These are phyloP conservation scores for Trematomus bernacchii DNA, from an alignment of 2,797 vertebrate species.

Conservation along the genomic window DNA sequence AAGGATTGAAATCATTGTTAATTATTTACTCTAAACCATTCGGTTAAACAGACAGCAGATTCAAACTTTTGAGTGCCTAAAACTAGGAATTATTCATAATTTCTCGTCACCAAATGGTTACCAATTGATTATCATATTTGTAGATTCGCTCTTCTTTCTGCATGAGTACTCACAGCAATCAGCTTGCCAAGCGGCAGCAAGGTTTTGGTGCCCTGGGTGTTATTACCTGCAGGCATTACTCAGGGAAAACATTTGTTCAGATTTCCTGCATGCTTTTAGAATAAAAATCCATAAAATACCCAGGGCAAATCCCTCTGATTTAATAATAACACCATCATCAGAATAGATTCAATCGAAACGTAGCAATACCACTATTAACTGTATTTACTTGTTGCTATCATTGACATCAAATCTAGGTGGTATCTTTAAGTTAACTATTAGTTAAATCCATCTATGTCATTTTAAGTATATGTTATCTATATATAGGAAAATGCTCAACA, in stretches of 20 bases:
- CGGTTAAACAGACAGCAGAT: background rate
- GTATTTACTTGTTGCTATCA: background rate
- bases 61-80: background rate
- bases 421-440: constrained; percentile 14
- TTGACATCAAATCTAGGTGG: constrained; percentile 31
- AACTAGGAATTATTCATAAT: background rate
- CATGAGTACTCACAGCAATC: background rate
- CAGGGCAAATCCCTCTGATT: background rate
- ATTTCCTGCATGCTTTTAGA: background rate
- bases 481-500: constrained; percentile 67
- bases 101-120: background rate
- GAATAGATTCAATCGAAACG: constrained; percentile 15
- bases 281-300: too few species aligned
- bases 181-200: background rate
- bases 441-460: constrained; percentile 21
- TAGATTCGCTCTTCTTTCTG: background rate
- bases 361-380: background rate
- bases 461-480: constrained; percentile 55
- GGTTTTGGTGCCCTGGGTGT: background rate
- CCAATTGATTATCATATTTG: background rate
- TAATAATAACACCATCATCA: background rate
- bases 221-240: background rate
- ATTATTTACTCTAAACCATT: background rate
- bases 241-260: too few species aligned
- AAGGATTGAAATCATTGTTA: background rate